Percentiles rank a stretch among this genome's conserved stretches.
phyloP scores from a whole-genome alignment of 2,797 vertebrate genomes.

The Typhlichthys eigenmanni region DNA sequence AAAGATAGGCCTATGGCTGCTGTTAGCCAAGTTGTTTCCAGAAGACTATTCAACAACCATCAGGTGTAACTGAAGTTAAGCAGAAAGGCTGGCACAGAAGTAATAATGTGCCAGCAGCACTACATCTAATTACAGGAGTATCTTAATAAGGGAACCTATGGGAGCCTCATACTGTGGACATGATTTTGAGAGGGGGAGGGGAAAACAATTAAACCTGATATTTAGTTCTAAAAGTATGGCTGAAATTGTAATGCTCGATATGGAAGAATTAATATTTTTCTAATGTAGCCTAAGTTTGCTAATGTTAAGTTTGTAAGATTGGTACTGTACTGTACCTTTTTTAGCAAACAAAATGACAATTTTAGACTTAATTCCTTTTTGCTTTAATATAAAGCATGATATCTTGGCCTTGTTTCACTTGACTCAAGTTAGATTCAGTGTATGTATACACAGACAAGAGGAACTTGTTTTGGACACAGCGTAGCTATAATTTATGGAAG shows the following conservation, averaged over 20 bases:
- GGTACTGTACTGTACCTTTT: too few species aligned
- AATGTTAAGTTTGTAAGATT: too few species aligned
- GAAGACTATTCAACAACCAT: slow-evolving; percentile 17
- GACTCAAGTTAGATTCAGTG: slow-evolving; percentile 24
- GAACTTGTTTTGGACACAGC: slow-evolving; percentile 49
- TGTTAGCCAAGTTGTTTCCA: slow-evolving; percentile 33
- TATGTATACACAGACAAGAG: slow-evolving; percentile 17
- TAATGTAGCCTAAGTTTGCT: too few species aligned
- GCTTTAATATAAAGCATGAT: not conserved
- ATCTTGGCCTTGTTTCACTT: slow-evolving; percentile 21
- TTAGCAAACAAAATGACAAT: too few species aligned
- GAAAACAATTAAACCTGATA: too few species aligned
- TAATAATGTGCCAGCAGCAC: slow-evolving; percentile 40
- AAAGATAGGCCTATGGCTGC: slow-evolving; percentile 15
- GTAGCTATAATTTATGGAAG: slow-evolving; percentile 66
- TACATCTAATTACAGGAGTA: slow-evolving; percentile 55
- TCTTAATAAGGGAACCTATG: slow-evolving; percentile 40
- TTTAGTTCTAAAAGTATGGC: too few species aligned
- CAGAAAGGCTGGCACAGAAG: slow-evolving; percentile 26
- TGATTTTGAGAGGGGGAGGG: too few species aligned
- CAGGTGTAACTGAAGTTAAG: slow-evolving; percentile 35
- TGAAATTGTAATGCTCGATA: too few species aligned
- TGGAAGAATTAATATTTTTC: too few species aligned
- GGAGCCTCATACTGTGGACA: slow-evolving; percentile 15
- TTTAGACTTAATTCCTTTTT: too few species aligned